Percentiles rank a stretch among this genome's conserved stretches.
Conservation (phyloP, 2,113 vertebrate species). For the Crocuta crocuta region DNA sequence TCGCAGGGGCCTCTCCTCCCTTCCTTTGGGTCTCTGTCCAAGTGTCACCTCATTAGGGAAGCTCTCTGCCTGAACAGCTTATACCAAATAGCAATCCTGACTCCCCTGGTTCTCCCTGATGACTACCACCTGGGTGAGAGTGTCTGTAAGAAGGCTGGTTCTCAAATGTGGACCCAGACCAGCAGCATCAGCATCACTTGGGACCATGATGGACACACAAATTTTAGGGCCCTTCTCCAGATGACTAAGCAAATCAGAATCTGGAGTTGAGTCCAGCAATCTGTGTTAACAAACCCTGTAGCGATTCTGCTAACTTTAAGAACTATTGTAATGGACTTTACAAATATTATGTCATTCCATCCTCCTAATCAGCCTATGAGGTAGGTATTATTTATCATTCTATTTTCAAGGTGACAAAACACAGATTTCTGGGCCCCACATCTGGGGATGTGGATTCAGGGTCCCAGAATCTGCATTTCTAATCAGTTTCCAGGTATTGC, state of each 20-base stretch:
- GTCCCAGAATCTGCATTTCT: neutral
- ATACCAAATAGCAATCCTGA: neutral
- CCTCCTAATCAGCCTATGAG: neutral
- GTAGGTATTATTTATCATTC: neutral
- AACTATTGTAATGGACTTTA: too few species aligned
- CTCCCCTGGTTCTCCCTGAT: neutral
- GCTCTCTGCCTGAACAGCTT: neutral
- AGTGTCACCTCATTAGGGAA: neutral
- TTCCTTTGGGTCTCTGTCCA: neutral
- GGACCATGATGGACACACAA: neutral
- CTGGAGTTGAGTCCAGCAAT: neutral
- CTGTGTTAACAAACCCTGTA: too few species aligned
- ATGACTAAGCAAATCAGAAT: neutral
- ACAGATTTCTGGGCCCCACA: neutral
- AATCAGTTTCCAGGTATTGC: neutral
- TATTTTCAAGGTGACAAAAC: neutral
- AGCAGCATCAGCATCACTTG: neutral
- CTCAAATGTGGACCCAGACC: neutral
- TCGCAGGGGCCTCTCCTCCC: neutral
- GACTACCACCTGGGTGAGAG: accelerated
- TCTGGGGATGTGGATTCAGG: neutral
- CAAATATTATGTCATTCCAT: accelerated
- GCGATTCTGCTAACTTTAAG: neutral
- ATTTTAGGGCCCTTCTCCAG: neutral
- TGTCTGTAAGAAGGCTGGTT: neutral